Conservation (phyloP, 2,113 vertebrate species). For the Corythoichthys intestinalis region DNA sequence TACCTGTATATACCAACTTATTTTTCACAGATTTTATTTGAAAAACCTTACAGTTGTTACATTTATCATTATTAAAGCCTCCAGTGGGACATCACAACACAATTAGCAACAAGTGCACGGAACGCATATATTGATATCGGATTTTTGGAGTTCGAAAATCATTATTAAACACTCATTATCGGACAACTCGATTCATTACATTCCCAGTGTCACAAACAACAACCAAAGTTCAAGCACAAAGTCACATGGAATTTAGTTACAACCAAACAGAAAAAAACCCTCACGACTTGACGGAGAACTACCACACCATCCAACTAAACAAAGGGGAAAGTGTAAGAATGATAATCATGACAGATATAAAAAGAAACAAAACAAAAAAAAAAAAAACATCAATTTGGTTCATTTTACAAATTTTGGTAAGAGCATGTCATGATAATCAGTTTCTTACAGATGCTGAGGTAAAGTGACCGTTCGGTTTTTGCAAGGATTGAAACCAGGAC, state of each 20-base stretch:
- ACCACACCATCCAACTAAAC: constrained; percentile 76
- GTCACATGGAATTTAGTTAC: constrained; percentile 66
- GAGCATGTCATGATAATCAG: constrained; percentile 70
- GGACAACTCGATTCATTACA: constrained; percentile 21
- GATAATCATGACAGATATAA: constrained; percentile 75
- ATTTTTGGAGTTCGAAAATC: too few relatives aligned
- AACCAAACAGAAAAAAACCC: constrained; percentile 60
- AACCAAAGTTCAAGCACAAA: constrained; percentile 73
- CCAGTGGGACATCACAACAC: too few relatives aligned
- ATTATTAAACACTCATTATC: too few relatives aligned
- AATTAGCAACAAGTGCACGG: too few relatives aligned
- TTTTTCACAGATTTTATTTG: too few relatives aligned
- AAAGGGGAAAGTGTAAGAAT: constrained; percentile 71
- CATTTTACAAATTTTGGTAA: constrained; percentile 30
- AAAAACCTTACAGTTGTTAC: too few relatives aligned
- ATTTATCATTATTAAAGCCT: too few relatives aligned
- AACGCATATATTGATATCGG: too few relatives aligned
- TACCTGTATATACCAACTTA: too few relatives aligned
- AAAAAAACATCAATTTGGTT: constrained; percentile 41
- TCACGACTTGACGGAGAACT: constrained; percentile 65
- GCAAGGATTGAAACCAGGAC: constrained; percentile 67
- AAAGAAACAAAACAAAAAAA: constrained; percentile 66
- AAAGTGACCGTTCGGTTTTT: constrained; percentile 74
- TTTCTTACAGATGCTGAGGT: constrained; percentile 69
- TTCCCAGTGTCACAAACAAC: constrained; percentile 59